Evolutionary conservation across 2,113 vertebrate species (phyloP).

Genomic region (Calypte anna): DNA sequence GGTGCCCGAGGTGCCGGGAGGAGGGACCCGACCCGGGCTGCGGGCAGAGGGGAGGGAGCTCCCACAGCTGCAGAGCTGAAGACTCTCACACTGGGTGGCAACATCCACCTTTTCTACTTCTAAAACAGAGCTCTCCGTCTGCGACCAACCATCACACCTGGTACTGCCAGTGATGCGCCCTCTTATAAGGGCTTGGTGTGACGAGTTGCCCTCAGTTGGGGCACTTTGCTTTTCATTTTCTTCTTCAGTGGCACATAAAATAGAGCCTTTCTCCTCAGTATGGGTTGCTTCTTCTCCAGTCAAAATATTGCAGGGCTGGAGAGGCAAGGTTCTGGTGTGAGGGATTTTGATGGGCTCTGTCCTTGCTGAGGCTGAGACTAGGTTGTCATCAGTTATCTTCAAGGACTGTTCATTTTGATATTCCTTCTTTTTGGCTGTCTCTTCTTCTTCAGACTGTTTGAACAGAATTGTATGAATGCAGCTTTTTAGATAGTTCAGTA

Average conservation of each 20-base stretch:
- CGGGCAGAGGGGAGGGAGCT: background rate
- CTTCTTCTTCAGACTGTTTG: constrained; percentile 69
- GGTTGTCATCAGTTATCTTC: background rate
- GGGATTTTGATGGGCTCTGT: background rate
- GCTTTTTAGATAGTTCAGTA: background rate
- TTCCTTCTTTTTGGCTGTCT: background rate
- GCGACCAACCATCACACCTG: constrained; percentile 72
- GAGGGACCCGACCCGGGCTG: background rate
- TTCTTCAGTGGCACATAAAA: background rate
- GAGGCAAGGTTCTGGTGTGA: background rate
- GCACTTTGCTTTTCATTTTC: background rate
- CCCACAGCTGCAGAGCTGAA: constrained; percentile 35
- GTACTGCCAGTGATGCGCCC: fast-evolving
- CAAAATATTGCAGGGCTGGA: background rate
- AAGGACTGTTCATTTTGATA: background rate
- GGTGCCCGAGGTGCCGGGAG: background rate
- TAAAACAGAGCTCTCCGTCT: constrained; percentile 60
- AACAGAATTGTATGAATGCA: constrained; percentile 21
- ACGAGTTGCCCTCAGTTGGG: background rate
- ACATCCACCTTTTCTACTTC: constrained; percentile 58
- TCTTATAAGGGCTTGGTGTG: background rate
- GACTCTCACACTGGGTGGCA: constrained; percentile 76
- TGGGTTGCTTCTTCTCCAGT: background rate
- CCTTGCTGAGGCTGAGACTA: background rate
- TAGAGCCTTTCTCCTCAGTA: background rate